Percentiles rank a stretch among this genome's conserved stretches.
phyloP scores from a whole-genome alignment of 2,888 invertebrate genomes.

The Lasioglossum figueresi region DNA sequence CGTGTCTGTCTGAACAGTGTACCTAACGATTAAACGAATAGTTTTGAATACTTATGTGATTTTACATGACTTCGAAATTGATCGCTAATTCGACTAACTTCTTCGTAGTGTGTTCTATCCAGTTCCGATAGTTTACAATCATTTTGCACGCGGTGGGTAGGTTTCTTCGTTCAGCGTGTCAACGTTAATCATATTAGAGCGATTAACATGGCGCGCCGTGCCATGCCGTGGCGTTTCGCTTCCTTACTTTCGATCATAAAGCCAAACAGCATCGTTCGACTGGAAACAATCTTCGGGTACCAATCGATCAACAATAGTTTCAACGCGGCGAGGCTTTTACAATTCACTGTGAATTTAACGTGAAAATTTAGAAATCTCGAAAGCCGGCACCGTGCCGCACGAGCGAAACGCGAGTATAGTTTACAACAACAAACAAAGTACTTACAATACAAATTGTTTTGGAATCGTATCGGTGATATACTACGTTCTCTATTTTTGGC shows the following conservation, averaged over 20 bases:
- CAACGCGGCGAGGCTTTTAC: slow-evolving; percentile 11
- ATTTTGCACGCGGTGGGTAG: slow-evolving; percentile 36
- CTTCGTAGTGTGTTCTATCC: neutral
- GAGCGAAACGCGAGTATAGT: slow-evolving; percentile 10
- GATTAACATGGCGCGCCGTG: slow-evolving; percentile 16
- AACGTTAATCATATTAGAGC: slow-evolving; percentile 63
- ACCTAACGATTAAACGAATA: neutral
- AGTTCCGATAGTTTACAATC: slow-evolving; percentile 9
- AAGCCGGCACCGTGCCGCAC: slow-evolving; percentile 36
- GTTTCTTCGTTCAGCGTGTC: slow-evolving; percentile 32
- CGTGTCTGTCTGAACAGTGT: neutral
- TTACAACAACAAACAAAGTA: slow-evolving; percentile 32
- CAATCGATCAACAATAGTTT: slow-evolving; percentile 13
- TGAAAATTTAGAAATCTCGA: slow-evolving; percentile 63
- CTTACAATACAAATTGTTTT: neutral
- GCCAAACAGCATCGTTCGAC: slow-evolving; percentile 10
- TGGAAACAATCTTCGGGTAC: slow-evolving; percentile 29
- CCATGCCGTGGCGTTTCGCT: slow-evolving; percentile 26
- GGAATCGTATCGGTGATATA: neutral
- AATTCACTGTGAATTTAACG: slow-evolving; percentile 31
- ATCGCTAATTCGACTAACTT: neutral
- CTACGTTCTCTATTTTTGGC: neutral
- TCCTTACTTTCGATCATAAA: slow-evolving; percentile 62
- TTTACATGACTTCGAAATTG: neutral
- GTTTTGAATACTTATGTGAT: neutral